Evolutionary conservation across 2,888 invertebrate genomes (phyloP).

Genomic region (Molorchus minor): DNA sequence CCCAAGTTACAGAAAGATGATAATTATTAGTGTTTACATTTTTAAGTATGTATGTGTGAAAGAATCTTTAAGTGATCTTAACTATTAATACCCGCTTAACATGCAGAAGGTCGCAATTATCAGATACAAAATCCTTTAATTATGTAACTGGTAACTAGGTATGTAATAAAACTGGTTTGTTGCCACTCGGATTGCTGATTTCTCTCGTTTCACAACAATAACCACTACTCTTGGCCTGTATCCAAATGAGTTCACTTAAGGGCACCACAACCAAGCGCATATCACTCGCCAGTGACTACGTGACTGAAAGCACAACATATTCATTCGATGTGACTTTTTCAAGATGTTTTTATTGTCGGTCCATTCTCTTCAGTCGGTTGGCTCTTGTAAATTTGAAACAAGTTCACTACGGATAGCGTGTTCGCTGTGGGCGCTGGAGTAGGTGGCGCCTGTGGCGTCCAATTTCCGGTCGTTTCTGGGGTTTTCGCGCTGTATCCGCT

Average conservation of each 20-base stretch:
- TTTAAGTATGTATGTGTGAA: no score
- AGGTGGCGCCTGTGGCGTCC: conserved; percentile 51
- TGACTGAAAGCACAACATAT: conserved; percentile 20
- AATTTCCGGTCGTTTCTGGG: conserved; percentile 39
- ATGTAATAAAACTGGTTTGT: not conserved
- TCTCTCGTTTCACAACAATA: conserved; percentile 15
- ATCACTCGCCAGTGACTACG: conserved; percentile 15
- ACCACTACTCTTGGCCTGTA: not conserved
- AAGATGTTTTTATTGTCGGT: conserved; percentile 23
- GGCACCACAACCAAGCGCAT: not conserved
- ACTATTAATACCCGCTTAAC: no score
- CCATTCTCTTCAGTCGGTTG: conserved; percentile 25
- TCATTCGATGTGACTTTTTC: not conserved
- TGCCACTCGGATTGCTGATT: not conserved
- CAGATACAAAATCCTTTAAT: no score
- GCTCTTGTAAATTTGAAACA: conserved; percentile 55
- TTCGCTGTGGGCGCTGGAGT: conserved; percentile 49
- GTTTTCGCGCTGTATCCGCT: conserved; percentile 33
- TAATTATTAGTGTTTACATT: no score
- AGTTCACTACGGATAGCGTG: conserved; percentile 57
- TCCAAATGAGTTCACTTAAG: conserved; percentile 2
- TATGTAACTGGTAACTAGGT: no score
- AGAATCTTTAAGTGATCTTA: no score
- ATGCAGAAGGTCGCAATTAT: no score
- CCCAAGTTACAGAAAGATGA: no score